phyloP scores from a whole-genome alignment of 2,888 invertebrate genomes.

The Rambutsinella grinnellia region DNA sequence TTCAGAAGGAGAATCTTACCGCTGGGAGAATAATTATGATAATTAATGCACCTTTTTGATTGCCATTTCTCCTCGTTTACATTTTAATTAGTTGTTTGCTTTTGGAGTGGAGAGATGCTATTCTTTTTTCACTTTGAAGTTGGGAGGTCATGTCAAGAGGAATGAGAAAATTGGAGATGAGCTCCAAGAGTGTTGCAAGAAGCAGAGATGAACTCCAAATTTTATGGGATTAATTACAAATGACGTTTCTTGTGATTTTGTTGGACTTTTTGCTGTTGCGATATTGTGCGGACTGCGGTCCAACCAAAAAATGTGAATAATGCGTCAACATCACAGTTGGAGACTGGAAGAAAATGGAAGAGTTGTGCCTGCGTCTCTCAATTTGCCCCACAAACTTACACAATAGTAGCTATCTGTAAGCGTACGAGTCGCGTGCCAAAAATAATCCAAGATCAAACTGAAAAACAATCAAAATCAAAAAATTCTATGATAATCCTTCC shows the following conservation, averaged over 20 bases:
- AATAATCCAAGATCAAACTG: background rate
- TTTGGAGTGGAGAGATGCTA: background rate
- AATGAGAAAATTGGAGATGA: background rate
- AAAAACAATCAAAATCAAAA: background rate
- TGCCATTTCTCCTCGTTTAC: background rate
- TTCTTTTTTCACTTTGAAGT: background rate
- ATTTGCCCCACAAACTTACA: too few species aligned
- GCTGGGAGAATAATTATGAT: background rate
- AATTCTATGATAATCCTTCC: background rate
- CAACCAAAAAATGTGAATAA: too few species aligned
- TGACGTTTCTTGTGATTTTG: too few species aligned
- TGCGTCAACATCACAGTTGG: too few species aligned
- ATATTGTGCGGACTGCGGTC: too few species aligned
- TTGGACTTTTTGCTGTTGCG: too few species aligned
- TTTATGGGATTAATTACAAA: slow-evolving; percentile 26
- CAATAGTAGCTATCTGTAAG: too few species aligned
- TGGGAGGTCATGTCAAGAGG: background rate
- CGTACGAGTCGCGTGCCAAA: too few species aligned
- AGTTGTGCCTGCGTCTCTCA: too few species aligned
- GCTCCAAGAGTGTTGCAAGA: background rate
- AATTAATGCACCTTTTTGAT: background rate
- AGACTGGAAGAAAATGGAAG: too few species aligned
- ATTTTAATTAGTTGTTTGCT: background rate
- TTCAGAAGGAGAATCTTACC: background rate
- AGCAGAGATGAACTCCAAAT: background rate